Base-by-base conservation (phyloP, 2,888 invertebrate genomes). In the Heliothis peltigera region DNA sequence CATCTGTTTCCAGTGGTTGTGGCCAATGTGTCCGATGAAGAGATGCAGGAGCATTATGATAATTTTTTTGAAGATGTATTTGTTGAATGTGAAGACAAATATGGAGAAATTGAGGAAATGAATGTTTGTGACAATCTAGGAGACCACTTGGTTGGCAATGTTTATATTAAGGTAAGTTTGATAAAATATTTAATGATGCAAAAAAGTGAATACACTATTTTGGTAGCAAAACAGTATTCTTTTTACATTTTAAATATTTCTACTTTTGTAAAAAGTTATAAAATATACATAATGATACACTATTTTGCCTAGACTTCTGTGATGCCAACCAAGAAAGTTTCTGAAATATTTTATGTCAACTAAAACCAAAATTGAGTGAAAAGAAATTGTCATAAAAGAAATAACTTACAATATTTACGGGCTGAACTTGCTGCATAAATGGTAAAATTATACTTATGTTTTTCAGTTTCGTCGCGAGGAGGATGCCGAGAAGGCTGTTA, bases 71-170 rank as follows among this genome's bases (percentile, higher is more conserved):
- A 99, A 95, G 99, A 99, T 95, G 99, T 99, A 1, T 99, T 99
- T 95, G 98, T 99, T 0, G 99, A 99, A 91, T 98, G 99, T 87
- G 99, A 99, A 92, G 99, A 99, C 87, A 99, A 99, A 95, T 99
- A 99, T 93, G 99, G 99, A 0, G 99, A 99, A 94, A 99, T 99
- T 84, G 99, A 99, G 92, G 99, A 99, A 93, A 99, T 99, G 99
- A 99, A 99, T 95, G 99, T 99, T 2, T 99, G 99, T 93, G 99
- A 99, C 93, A 99, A 99, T 92, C 96, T 99, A 69, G 99, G 99
- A 3, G 99, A 99, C 90, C 99, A 99, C 89, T 96, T 99, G 77
- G 99, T 99, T 44, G 99, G 99, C 62, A 99, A 99, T 96, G 99
- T 99, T 59, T 99, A 99, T 91, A 99, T 99, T 73, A 99, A 99